phyloP scores from a whole-genome alignment of 2,113 vertebrate species.

The Ramphastos sulfuratus region DNA sequence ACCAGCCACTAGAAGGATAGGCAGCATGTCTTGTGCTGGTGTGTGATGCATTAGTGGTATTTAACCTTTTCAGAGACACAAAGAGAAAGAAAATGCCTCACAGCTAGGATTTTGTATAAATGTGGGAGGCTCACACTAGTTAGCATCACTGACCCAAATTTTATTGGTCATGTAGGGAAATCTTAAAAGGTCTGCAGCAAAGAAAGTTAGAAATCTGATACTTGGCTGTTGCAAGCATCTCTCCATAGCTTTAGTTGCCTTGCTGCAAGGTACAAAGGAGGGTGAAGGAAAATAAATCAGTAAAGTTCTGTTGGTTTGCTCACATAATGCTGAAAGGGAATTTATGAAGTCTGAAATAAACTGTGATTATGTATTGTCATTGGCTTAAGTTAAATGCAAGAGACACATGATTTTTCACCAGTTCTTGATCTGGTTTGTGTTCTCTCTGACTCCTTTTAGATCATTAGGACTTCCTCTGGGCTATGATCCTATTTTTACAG shows the following conservation, averaged over 20 bases:
- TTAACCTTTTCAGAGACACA: neutral
- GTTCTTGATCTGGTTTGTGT: neutral
- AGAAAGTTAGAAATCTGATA: conserved; percentile 28
- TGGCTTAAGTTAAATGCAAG: neutral
- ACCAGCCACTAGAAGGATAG: neutral
- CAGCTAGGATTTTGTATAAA: neutral
- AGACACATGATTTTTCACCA: neutral
- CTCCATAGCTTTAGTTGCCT: neutral
- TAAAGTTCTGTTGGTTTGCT: neutral
- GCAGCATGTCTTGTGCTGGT: neutral
- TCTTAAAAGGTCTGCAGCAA: conserved; percentile 17
- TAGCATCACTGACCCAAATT: conserved; percentile 26
- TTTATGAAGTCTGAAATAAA: neutral
- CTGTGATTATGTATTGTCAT: neutral
- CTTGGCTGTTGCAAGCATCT: neutral
- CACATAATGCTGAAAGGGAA: neutral
- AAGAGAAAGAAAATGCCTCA: neutral
- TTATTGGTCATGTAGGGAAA: conserved; percentile 39
- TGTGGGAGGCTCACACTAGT: neutral
- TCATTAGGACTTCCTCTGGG: conserved; percentile 40
- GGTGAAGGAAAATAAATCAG: neutral
- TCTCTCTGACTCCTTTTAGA: neutral
- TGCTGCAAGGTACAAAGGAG: neutral
- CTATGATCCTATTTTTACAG: conserved; percentile 46
- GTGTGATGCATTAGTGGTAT: neutral